Evolutionary conservation across 1,140 invertebrate genomes (phyloP), one percentile per base, ranked within the genome.

Genomic region (Drosophila sulfurigaster): DNA sequence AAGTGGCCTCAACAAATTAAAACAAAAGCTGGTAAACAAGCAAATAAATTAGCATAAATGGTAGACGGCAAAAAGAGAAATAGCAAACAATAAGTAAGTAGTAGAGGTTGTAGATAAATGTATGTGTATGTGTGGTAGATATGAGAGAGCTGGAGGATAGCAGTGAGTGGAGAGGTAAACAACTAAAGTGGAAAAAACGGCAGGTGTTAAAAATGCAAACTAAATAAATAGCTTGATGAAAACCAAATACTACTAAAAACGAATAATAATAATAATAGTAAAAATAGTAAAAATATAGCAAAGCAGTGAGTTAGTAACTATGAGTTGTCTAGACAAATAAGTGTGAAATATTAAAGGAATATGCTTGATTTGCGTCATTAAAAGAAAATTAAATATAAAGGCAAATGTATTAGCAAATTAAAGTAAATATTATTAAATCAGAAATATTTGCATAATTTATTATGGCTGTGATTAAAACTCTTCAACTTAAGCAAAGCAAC

Each of bases 41-140:
- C 83, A 86, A 87, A 86, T 86, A 86, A 86, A 86, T 86, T 87
- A 86, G 82, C 82, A 86, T 87, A 86, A 86, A 87, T 87, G 82
- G 67, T 79, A 86, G 67, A 87, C 77, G 57, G 62, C 78, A 43
- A 41, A 60, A 62, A 60, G 45, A 62, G 62, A 67, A 56, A 68
- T 70, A 65, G 60, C 38, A 60, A 69, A 57, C 48, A 73, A 68
- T 54, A 75, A 74, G 48, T 51, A 46, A 48, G 28, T 35, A 66
- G 20, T 38, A 38, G 13, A 32, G 49, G 60, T 38, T 57, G 54
- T 30, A 60, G 64, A 32, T 57, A 38, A 5, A 32, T 32, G 28
- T 30, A 30, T 30, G 30, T 30, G 30, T 32, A 8, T 32, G 30
- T 32, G 7, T 32, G 30, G 30, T 38, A 59, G 16, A 49, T 41